Percentiles rank a stretch among this genome's conserved stretches.
Evolutionary conservation across 2,888 invertebrate species (phyloP).

Genomic region (Chrysolina oricalcia): DNA sequence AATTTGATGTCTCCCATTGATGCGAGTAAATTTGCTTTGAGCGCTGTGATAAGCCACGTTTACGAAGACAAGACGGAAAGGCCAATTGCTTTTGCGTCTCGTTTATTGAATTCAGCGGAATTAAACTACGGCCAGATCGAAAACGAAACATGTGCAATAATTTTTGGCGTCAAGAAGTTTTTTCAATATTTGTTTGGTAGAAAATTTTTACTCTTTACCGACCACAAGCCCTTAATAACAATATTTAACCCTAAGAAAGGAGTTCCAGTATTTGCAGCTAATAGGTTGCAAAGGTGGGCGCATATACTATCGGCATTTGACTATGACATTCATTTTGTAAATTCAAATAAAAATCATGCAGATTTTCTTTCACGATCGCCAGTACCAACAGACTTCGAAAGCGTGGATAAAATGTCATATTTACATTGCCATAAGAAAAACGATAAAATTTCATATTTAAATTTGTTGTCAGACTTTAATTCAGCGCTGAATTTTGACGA

Average conservation of each 20-base stretch:
- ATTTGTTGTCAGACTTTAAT: too few relatives aligned
- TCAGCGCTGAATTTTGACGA: neutral
- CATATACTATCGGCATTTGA: neutral
- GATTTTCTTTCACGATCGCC: too few relatives aligned
- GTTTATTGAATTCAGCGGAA: conserved; percentile 12
- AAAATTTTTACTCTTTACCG: too few relatives aligned
- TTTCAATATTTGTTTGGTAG: neutral
- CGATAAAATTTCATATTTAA: too few relatives aligned
- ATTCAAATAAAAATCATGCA: neutral
- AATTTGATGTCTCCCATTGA: neutral
- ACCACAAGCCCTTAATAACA: neutral
- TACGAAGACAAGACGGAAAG: neutral
- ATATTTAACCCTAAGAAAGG: neutral
- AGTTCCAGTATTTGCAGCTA: neutral
- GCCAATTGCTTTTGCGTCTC: conserved; percentile 1
- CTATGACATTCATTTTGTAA: neutral
- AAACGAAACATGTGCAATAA: neutral
- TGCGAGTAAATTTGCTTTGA: too few relatives aligned
- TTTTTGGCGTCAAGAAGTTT: neutral
- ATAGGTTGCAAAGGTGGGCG: conserved; percentile 1
- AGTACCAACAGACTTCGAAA: neutral
- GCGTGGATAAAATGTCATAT: neutral
- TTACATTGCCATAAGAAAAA: neutral
- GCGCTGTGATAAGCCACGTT: neutral
- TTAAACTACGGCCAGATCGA: neutral